Conservation (phyloP, 2,113 vertebrate species). For the Xenopus laevis region DNA sequence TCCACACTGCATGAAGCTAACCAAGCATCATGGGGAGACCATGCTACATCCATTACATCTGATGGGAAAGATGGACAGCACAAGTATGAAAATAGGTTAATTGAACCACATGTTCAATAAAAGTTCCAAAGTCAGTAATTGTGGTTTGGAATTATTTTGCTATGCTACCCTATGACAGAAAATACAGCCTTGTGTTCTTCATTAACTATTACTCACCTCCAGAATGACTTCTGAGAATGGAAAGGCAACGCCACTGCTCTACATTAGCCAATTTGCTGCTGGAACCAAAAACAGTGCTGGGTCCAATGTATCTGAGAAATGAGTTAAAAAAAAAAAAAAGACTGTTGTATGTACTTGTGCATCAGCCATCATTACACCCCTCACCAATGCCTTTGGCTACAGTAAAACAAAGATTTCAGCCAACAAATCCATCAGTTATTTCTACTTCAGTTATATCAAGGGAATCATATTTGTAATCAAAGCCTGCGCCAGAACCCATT, state of each 20-base stretch:
- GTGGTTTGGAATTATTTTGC: too few relatives aligned
- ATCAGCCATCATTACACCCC: not conserved
- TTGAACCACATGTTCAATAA: too few relatives aligned
- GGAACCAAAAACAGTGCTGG: constrained; percentile 93
- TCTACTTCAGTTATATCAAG: too few relatives aligned
- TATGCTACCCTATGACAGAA: too few relatives aligned
- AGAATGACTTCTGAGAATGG: constrained; percentile 92
- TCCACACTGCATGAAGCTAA: constrained; percentile 96
- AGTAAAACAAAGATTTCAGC: not conserved
- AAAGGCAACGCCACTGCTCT: constrained; percentile 96
- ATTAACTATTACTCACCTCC: constrained; percentile 73
- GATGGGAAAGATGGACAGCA: constrained; percentile 20
- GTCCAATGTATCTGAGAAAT: constrained; percentile 84
- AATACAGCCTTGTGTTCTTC: too few relatives aligned
- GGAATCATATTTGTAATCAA: too few relatives aligned
- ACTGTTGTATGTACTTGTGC: not conserved
- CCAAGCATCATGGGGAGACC: constrained; percentile 97
- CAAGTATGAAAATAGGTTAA: too few relatives aligned
- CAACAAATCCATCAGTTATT: constrained; percentile 1
- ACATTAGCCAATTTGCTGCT: constrained; percentile 95
- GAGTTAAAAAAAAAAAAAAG: constrained; percentile 13
- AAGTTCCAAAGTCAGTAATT: not conserved
- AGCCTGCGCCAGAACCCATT: too few relatives aligned
- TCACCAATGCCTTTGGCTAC: not conserved
- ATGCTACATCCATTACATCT: constrained; percentile 98